Conservation (phyloP, 1,140 invertebrate genomes). For the Zaprionus taronus region DNA sequence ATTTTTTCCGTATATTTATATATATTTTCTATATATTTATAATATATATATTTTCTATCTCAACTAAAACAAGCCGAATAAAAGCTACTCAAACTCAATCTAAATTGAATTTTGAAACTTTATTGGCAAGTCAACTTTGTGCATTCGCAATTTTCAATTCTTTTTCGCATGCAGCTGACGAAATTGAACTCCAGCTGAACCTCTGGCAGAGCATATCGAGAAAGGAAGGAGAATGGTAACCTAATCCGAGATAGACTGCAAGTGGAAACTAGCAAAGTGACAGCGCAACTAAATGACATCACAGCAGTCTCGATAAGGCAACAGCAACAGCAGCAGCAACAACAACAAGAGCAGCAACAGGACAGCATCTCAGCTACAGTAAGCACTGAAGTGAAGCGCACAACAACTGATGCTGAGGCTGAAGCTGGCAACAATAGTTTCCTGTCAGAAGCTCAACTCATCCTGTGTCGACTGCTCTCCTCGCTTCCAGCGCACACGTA, state of each 20-base stretch:
- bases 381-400: constrained; percentile 1
- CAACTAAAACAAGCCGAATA: no score
- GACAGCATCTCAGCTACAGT: constrained; percentile 1
- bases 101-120: background rate
- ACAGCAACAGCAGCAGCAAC: constrained; percentile 14
- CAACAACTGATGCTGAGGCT: background rate
- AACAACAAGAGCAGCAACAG: constrained; percentile 23
- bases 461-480: background rate
- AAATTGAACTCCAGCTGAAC: constrained; percentile 11
- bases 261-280: constrained; percentile 58
- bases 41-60: background rate
- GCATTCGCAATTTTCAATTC: constrained; percentile 3
- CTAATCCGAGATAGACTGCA: constrained; percentile 15
- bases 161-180: constrained; percentile 13
- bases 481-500: constrained; percentile 48
- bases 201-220: background rate
- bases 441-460: constrained; percentile 9
- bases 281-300: constrained; percentile 48
- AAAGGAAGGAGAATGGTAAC: background rate
- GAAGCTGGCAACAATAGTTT: constrained; percentile 28
- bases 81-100: background rate
- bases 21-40: background rate
- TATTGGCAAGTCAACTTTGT: background rate
- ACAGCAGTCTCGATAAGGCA: constrained; percentile 47
- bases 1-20: background rate